These are phyloP conservation scores for Dysdera silvatica DNA, from an alignment of 1,140 invertebrate species.

Conservation along the genomic window DNA sequence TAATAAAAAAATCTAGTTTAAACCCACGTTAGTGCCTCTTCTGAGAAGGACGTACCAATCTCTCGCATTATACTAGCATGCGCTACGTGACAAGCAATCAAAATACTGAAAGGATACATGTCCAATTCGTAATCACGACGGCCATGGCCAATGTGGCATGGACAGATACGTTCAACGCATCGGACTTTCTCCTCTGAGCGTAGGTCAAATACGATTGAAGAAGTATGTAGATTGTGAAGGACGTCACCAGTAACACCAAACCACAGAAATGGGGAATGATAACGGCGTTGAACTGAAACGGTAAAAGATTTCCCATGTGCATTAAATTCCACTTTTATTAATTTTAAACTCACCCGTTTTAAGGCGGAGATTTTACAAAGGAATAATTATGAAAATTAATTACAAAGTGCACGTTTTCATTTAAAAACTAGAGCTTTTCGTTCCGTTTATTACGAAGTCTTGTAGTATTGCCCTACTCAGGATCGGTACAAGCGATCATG, in stretches of 20 bases:
- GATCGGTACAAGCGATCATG: no score
- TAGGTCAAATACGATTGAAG: slow-evolving; percentile 24
- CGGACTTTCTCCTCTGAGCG: slow-evolving; percentile 13
- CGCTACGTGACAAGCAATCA: neutral
- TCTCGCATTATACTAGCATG: no score
- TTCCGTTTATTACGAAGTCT: no score
- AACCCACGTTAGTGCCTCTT: no score
- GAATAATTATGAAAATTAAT: no score
- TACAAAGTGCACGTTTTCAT: no score
- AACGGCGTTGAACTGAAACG: slow-evolving; percentile 11
- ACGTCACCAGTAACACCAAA: slow-evolving; percentile 7
- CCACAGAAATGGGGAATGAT: slow-evolving; percentile 21
- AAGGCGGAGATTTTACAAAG: no score
- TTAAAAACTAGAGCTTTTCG: no score
- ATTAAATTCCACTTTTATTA: neutral
- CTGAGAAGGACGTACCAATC: no score
- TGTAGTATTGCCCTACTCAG: no score
- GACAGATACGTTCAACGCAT: slow-evolving; percentile 18
- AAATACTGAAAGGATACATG: slow-evolving; percentile 22
- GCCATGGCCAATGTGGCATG: slow-evolving; percentile 23
- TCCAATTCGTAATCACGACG: slow-evolving; percentile 24
- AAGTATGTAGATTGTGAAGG: slow-evolving; percentile 18
- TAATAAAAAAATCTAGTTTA: no score
- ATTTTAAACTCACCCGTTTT: no score
- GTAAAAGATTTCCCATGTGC: neutral